These are phyloP conservation scores for Pelmatolapia mariae DNA, from an alignment of 2,113 vertebrate genomes.

Conservation along the genomic window DNA sequence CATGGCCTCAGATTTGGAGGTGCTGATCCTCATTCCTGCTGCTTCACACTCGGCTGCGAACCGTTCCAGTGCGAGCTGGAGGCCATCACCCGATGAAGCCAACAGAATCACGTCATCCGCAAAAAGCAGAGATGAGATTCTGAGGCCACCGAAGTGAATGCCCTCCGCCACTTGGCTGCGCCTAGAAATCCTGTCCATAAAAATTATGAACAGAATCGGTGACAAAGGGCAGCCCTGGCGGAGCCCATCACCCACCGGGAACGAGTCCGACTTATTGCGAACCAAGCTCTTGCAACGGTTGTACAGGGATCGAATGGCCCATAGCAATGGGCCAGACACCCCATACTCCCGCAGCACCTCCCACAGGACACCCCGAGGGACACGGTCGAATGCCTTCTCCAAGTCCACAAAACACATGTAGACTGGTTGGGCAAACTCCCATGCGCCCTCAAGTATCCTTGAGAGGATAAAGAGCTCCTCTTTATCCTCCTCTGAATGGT, in stretches of 20 bases:
- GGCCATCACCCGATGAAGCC: too few relatives aligned
- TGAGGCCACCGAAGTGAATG: too few relatives aligned
- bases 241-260: fast-evolving
- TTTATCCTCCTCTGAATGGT: not conserved
- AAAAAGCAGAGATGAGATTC: too few relatives aligned
- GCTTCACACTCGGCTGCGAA: too few relatives aligned
- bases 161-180: too few relatives aligned
- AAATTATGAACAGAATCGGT: too few relatives aligned
- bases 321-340: not conserved
- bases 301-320: fast-evolving
- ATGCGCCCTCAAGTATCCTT: not conserved
- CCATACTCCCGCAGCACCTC: fast-evolving
- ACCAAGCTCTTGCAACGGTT: not conserved
- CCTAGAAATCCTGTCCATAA: too few relatives aligned
- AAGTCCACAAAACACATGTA: not conserved
- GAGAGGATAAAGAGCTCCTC: not conserved
- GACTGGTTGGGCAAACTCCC: not conserved
- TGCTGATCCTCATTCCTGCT: too few relatives aligned
- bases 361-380: fast-evolving
- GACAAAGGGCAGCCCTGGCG: not conserved
- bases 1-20: too few relatives aligned
- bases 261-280: not conserved
- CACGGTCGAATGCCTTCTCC: not conserved
- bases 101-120: too few relatives aligned
- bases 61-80: too few relatives aligned